phyloP scores from a whole-genome alignment of 2,888 invertebrate genomes.

The Myopa testacea region DNA sequence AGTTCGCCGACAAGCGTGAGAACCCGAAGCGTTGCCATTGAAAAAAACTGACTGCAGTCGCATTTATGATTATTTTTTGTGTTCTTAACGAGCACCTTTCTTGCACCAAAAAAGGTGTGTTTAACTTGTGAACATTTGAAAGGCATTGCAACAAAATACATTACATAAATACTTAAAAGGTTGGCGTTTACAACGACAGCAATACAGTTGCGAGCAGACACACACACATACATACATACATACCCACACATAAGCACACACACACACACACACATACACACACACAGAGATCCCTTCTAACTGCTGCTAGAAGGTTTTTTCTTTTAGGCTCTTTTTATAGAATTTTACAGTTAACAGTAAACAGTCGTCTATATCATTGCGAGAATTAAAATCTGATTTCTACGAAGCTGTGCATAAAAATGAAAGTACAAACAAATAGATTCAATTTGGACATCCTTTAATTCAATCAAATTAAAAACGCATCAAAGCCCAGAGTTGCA shows the following conservation, averaged over 20 bases:
- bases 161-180: slow-evolving; percentile 21
- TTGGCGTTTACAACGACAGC: not conserved
- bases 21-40: slow-evolving; percentile 22
- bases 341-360: too few relatives aligned
- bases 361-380: too few relatives aligned
- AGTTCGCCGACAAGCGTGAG: slow-evolving; percentile 36
- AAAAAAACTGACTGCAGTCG: not conserved
- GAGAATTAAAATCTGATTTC: too few relatives aligned
- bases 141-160: not conserved
- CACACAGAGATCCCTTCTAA: not conserved
- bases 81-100: slow-evolving; percentile 20
- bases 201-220: not conserved
- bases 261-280: too few relatives aligned
- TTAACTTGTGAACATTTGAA: slow-evolving; percentile 26
- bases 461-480: too few relatives aligned
- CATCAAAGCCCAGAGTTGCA: not conserved
- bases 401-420: too few relatives aligned
- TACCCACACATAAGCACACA: too few relatives aligned
- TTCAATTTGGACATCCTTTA: too few relatives aligned
- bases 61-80: not conserved
- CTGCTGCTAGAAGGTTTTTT: too few relatives aligned
- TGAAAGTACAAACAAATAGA: too few relatives aligned
- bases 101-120: slow-evolving; percentile 38
- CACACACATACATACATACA: not conserved
- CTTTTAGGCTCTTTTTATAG: too few relatives aligned